Evolutionary conservation across 2,888 invertebrate species (phyloP).

Genomic region (Hesperia comma): DNA sequence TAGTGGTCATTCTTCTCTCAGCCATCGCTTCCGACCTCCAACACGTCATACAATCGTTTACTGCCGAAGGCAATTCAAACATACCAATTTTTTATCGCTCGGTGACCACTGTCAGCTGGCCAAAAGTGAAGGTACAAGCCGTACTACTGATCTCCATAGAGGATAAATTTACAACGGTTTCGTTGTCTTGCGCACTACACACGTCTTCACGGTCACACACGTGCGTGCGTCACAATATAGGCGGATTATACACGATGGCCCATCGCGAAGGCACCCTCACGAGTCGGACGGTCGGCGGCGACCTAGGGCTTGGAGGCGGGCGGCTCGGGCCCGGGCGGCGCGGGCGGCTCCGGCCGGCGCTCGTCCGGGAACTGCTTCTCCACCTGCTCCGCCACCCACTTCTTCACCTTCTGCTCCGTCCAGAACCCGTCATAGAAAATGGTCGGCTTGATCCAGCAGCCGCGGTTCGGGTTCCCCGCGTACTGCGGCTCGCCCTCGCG

Average conservation of each 20-base stretch:
- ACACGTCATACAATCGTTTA: too few species aligned
- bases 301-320: slow-evolving; percentile 45
- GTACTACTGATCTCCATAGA: too few species aligned
- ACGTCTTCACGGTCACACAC: background rate
- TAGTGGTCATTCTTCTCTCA: background rate
- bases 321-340: slow-evolving; percentile 48
- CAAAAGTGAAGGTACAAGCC: too few species aligned
- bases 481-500: slow-evolving; percentile 55
- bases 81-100: too few species aligned
- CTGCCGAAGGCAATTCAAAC: too few species aligned
- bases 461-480: slow-evolving; percentile 60
- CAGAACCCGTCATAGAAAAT: slow-evolving; percentile 82
- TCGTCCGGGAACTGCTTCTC: slow-evolving; percentile 78
- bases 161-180: background rate
- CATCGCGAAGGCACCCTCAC: background rate
- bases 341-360: slow-evolving; percentile 47
- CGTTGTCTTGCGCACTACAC: background rate
- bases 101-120: too few species aligned
- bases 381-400: slow-evolving; percentile 80
- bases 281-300: background rate
- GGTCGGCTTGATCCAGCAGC: slow-evolving; percentile 79
- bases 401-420: slow-evolving; percentile 82
- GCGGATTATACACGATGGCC: slow-evolving; percentile 4
- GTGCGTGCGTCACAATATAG: background rate
- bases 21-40: too few species aligned